Percentiles rank a stretch among this genome's conserved stretches.
Evolutionary conservation across 2,113 vertebrate genomes (phyloP).

Genomic region (Poicephalus meyeri): DNA sequence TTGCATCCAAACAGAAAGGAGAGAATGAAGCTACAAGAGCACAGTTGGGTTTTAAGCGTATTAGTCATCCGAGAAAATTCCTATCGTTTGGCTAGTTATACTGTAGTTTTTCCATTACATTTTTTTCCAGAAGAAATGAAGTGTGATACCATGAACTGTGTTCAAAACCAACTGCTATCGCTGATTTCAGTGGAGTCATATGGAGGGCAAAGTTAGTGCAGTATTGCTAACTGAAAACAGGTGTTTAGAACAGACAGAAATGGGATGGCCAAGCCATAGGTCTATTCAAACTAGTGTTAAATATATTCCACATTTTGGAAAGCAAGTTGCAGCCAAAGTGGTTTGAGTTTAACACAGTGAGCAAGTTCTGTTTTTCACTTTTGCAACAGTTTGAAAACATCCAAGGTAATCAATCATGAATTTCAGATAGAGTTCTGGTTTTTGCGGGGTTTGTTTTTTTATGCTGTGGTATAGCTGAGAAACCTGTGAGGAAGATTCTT

Average conservation of each 20-base stretch:
- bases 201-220: neutral
- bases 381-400: neutral
- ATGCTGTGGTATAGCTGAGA: neutral
- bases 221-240: conserved; percentile 32
- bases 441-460: neutral
- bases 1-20: neutral
- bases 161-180: neutral
- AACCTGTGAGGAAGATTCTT: neutral
- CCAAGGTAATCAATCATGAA: neutral
- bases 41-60: neutral
- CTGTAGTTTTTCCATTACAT: neutral
- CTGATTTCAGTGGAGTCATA: neutral
- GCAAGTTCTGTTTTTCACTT: neutral
- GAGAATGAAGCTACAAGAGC: neutral
- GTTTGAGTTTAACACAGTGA: neutral
- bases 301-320: conserved; percentile 36
- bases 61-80: neutral
- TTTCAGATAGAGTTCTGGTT: neutral
- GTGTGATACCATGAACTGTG: neutral
- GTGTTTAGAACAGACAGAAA: conserved; percentile 4
- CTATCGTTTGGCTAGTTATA: neutral
- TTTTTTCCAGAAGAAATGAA: conserved; percentile 35
- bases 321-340: neutral
- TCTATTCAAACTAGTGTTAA: neutral
- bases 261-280: neutral